A percentile compares a stretch with the other conserved stretches of the same genome.
phyloP scores from a whole-genome alignment of 2,113 vertebrate species.

The human (Homo sapiens) region GRCh38 chr14:66646001-66646500 shows the following conservation, averaged over 20 bases:
- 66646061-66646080: background rate
- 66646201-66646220: background rate
- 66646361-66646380: background rate
- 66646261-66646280: background rate
- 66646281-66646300: background rate
- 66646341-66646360: background rate
- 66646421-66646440: background rate
- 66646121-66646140: background rate
- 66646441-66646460: background rate
- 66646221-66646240: background rate
- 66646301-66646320: background rate
- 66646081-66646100: background rate
- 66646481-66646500: background rate
- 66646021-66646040: background rate
- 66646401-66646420: background rate
- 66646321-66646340: background rate
- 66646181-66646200: background rate
- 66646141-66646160: background rate
- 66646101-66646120: background rate
- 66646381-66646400: background rate
- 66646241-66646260: background rate
- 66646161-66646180: background rate
- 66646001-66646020: background rate
- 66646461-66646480: background rate
- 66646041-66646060: background rate